A percentile compares a stretch with the other conserved stretches of the same genome.
phyloP scores from a whole-genome alignment of 2,888 invertebrate species.

The Liopterus haemorrhoidalis region DNA sequence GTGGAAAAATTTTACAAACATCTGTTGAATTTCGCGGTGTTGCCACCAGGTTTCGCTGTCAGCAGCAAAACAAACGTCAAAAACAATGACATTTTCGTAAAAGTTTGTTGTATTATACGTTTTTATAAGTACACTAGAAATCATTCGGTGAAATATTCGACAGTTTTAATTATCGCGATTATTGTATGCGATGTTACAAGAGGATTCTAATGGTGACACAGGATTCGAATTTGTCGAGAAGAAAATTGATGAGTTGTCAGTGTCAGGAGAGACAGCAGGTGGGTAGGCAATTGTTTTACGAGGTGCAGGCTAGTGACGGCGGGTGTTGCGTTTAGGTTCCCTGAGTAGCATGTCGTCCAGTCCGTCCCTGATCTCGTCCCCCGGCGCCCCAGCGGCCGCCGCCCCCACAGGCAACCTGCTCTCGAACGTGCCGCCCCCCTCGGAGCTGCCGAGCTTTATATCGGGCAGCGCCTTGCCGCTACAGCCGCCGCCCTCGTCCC shows the following conservation, averaged over 20 bases:
- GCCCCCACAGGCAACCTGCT: slow-evolving; percentile 53
- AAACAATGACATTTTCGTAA: no score
- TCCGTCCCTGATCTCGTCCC: slow-evolving; percentile 44
- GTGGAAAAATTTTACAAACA: no score
- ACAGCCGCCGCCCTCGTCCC: slow-evolving; percentile 23
- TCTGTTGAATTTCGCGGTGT: no score
- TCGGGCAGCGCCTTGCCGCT: slow-evolving; percentile 44
- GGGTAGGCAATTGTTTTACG: neutral
- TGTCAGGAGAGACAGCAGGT: slow-evolving; percentile 17
- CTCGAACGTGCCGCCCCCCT: slow-evolving; percentile 64
- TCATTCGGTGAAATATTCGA: no score
- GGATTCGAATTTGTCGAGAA: slow-evolving; percentile 47
- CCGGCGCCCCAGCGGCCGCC: slow-evolving; percentile 40
- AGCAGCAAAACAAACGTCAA: no score
- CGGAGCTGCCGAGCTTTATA: slow-evolving; percentile 60
- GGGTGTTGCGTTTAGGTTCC: slow-evolving; percentile 43
- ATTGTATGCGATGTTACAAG: slow-evolving; percentile 30
- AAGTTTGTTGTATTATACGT: no score
- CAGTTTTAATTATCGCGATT: no score
- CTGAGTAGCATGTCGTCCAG: slow-evolving; percentile 45
- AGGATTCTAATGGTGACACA: slow-evolving; percentile 46
- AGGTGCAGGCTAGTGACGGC: neutral
- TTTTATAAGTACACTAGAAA: no score
- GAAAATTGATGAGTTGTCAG: slow-evolving; percentile 35
- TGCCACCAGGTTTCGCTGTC: no score